Conservation (phyloP, 2,888 invertebrate genomes). For the Venusia cambrica region DNA sequence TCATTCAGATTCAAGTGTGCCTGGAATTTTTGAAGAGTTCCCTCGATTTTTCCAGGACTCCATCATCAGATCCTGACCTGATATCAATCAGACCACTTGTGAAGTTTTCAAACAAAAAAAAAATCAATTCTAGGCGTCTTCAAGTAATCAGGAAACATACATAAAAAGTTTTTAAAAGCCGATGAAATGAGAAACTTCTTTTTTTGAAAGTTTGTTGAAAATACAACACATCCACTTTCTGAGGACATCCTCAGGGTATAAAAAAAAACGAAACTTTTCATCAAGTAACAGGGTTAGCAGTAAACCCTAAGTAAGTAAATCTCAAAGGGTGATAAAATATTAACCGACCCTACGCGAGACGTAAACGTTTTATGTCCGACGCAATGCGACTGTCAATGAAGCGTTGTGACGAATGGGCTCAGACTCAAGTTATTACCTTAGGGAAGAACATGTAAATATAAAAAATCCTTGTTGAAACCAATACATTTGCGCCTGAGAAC, state of each 20-base stretch:
- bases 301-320: conserved; percentile 14
- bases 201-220: no score
- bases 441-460: conserved; percentile 1
- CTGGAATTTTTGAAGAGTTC: no score
- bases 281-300: conserved; percentile 1
- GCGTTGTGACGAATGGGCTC: conserved; percentile 21
- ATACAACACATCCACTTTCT: no score
- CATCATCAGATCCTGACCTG: no score
- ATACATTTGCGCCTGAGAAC: background rate
- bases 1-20: no score
- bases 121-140: no score
- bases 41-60: no score
- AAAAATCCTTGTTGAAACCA: conserved; percentile 1
- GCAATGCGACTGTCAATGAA: conserved; percentile 29
- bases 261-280: conserved; percentile 3
- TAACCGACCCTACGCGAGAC: conserved; percentile 16
- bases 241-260: no score
- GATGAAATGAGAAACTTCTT: background rate
- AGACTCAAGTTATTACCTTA: conserved; percentile 1
- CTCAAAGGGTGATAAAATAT: conserved; percentile 24
- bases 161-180: no score
- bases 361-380: conserved; percentile 29
- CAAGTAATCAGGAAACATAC: no score
- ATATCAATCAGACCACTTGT: no score
- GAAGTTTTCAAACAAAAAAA: no score